A percentile compares a stretch with the other conserved stretches of the same genome.
Evolutionary conservation across 2,888 invertebrate species (phyloP).

Genomic region (Scelioninae gen. 2): DNA sequence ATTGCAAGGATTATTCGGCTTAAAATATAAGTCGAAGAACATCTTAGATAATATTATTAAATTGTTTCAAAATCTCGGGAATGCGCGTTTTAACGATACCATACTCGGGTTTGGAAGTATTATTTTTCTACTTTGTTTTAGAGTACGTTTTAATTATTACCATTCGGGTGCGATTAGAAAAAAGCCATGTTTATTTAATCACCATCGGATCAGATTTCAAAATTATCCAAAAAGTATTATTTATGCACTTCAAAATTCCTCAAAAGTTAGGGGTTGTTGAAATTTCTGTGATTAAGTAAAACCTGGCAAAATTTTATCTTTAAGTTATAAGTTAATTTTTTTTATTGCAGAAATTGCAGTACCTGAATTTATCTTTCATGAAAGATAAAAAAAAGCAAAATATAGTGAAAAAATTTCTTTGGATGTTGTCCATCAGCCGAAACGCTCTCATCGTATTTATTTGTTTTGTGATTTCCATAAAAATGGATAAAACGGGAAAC

Average conservation of each 20-base stretch:
- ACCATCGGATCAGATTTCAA: too few species aligned
- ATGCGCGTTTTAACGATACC: slow-evolving; percentile 80
- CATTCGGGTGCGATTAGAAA: too few species aligned
- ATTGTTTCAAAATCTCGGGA: slow-evolving; percentile 76
- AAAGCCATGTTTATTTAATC: too few species aligned
- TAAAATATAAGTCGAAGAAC: slow-evolving; percentile 82
- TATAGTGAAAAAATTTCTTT: slow-evolving; percentile 78
- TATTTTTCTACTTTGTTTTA: slow-evolving; percentile 79
- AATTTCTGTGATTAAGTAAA: too few species aligned
- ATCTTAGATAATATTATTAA: slow-evolving; percentile 79
- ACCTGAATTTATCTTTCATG: slow-evolving; percentile 73
- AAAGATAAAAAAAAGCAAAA: slow-evolving; percentile 68
- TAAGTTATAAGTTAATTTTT: slow-evolving; percentile 77
- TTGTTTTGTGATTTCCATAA: slow-evolving; percentile 79
- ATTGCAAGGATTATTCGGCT: slow-evolving; percentile 84
- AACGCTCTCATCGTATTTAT: slow-evolving; percentile 86
- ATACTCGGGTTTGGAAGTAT: slow-evolving; percentile 82
- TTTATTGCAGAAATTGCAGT: slow-evolving; percentile 79
- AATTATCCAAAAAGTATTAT: too few species aligned
- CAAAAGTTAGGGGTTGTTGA: too few species aligned
- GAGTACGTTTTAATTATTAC: slow-evolving; percentile 77
- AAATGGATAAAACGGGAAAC: slow-evolving; percentile 71
- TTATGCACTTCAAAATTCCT: too few species aligned
- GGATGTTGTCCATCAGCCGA: slow-evolving; percentile 86
- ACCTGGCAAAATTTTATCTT: too few species aligned